Evolutionary conservation across 2,113 vertebrate genomes (phyloP), one percentile per base, ranked within the genome.

Genomic region (Archilochus colubris): DNA sequence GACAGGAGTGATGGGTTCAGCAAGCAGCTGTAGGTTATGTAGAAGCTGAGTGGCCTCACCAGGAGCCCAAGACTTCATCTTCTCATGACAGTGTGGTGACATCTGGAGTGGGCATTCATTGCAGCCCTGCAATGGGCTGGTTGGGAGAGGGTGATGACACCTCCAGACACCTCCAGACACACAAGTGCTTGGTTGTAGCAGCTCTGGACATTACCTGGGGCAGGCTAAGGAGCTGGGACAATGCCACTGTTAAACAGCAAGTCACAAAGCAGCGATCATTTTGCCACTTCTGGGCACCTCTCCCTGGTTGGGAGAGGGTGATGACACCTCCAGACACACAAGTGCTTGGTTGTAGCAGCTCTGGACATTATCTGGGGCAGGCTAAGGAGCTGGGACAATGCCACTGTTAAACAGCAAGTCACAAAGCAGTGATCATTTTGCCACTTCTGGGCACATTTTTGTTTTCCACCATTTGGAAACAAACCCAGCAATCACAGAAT

Each of bases 121-220:
- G 0, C 10, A 5, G 38, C 7, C 0, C 12, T n/a, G n/a, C n/a
- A n/a, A n/a, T n/a, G n/a, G n/a, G n/a, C n/a, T 7, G 40, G 23
- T 14, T 22, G 0, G 0, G 22, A 30, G 3, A 1, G 5, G 24
- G 54, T 61, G 22, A 6, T 55, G 30, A 19, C 46, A 77, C 27
- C 38, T 70, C 48, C 1, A 3, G 70, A 8, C 8, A 31, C 28
- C 30, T 14, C 58, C 61, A 63, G 16, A 14, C 4, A 19, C 53
- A 54, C 38, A 23, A 46, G 51, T 1, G 25, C 17, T 72, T 10
- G 28, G 38, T 4, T 75, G 66, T 43, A 81, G 31, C 62, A 78
- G 33, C 53, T 64, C 31, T 63, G 50, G 38, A 51, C 2, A 0
- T 14, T 40, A 53, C 36, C 44, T 43, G 13, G 54, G 53, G 30